Evolutionary conservation across 2,113 vertebrate species (phyloP).

Genomic region (Rynchops niger): DNA sequence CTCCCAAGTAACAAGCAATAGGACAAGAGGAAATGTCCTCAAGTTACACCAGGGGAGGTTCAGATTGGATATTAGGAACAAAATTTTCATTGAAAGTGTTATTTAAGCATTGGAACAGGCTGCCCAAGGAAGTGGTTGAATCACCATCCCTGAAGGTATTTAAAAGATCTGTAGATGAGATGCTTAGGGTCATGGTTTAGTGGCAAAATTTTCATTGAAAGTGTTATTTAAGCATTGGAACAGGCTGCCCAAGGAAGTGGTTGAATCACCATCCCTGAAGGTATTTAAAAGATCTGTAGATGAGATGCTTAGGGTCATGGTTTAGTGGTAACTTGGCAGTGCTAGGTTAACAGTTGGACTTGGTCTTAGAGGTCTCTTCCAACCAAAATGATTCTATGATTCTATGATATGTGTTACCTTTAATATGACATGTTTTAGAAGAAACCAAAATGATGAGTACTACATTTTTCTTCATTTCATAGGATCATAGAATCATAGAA

Average conservation of each 20-base stretch:
- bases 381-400: background rate
- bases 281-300: too few relatives aligned
- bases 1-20: background rate
- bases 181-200: too few relatives aligned
- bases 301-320: too few relatives aligned
- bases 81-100: background rate
- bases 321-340: background rate
- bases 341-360: background rate
- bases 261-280: background rate
- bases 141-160: too few relatives aligned
- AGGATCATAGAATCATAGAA: too few relatives aligned
- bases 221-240: background rate
- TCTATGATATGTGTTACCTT: background rate
- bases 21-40: background rate
- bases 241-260: background rate
- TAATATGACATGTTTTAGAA: background rate
- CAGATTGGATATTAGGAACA: background rate
- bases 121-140: background rate
- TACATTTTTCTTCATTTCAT: background rate
- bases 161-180: too few relatives aligned
- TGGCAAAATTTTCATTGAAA: background rate
- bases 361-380: background rate
- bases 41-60: background rate
- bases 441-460: background rate
- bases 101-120: background rate